phyloP scores from a whole-genome alignment of 2,113 vertebrate species.

The Eretmochelys imbricata region DNA sequence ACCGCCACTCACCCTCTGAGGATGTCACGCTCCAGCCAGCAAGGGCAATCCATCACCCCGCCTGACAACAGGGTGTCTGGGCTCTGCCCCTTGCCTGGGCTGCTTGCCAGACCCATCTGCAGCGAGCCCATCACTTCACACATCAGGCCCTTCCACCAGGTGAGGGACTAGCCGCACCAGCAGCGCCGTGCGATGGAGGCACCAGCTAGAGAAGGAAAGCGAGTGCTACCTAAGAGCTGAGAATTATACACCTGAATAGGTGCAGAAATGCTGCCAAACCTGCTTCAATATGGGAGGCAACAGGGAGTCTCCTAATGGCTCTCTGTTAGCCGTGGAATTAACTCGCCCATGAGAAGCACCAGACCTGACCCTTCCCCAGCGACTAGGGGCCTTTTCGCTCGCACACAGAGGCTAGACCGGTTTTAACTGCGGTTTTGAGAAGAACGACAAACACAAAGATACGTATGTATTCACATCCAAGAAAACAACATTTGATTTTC shows the following conservation, averaged over 20 bases:
- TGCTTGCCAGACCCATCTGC: background rate
- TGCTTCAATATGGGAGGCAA: background rate
- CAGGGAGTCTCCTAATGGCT: accelerated
- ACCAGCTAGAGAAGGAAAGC: background rate
- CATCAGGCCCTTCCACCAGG: background rate
- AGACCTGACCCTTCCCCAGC: background rate
- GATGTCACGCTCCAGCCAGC: too few species aligned
- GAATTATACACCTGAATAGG: background rate
- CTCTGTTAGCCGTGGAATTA: background rate
- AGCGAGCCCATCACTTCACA: background rate
- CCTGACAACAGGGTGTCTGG: background rate
- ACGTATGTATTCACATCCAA: conserved; percentile 17
- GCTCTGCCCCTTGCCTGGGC: too few species aligned
- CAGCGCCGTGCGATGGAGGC: background rate
- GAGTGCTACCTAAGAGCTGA: background rate
- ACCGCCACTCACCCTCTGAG: background rate
- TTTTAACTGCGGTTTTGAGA: conserved; percentile 31
- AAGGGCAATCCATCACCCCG: background rate
- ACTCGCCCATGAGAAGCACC: background rate
- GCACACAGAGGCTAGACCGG: conserved; percentile 29
- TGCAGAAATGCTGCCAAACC: background rate
- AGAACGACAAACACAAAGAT: background rate
- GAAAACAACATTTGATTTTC: conserved; percentile 71
- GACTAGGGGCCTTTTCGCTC: conserved; percentile 45
- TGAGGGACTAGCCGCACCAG: too few species aligned